Evolutionary conservation across 2,888 invertebrate genomes (phyloP).

Genomic region (Suillia variegata): DNA sequence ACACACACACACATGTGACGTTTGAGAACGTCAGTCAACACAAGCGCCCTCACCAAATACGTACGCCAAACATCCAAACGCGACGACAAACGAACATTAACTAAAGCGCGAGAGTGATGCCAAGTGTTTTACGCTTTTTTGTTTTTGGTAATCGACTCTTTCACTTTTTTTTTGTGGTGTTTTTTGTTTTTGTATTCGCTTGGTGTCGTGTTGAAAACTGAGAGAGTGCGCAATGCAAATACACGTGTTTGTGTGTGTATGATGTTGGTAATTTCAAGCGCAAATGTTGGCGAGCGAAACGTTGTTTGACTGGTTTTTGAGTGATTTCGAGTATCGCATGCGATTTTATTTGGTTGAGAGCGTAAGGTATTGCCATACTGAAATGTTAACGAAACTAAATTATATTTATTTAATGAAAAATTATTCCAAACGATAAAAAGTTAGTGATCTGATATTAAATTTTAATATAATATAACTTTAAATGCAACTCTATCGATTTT

Average conservation of each 20-base stretch:
- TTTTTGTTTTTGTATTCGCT: too few species aligned
- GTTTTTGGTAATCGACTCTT: neutral
- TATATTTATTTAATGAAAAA: too few species aligned
- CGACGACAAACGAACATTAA: conserved; percentile 29
- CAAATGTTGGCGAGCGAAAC: neutral
- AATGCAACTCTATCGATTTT: too few species aligned
- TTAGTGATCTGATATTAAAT: too few species aligned
- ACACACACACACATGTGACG: conserved; percentile 17
- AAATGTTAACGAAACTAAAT: too few species aligned
- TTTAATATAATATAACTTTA: too few species aligned
- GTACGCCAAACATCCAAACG: conserved; percentile 23
- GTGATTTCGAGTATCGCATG: neutral
- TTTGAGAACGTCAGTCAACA: conserved; percentile 1
- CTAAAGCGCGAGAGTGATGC: conserved; percentile 21
- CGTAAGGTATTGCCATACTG: too few species aligned
- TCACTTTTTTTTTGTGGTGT: too few species aligned
- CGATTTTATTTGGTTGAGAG: neutral
- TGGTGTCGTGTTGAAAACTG: neutral
- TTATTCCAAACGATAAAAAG: too few species aligned
- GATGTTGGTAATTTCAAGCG: too few species aligned
- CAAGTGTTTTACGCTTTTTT: neutral
- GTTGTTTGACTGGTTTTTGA: neutral
- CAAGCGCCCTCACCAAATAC: conserved; percentile 11
- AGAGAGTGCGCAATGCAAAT: neutral
- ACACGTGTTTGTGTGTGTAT: neutral